phyloP scores from a whole-genome alignment of 2,888 invertebrate species.

The Tipula unca region DNA sequence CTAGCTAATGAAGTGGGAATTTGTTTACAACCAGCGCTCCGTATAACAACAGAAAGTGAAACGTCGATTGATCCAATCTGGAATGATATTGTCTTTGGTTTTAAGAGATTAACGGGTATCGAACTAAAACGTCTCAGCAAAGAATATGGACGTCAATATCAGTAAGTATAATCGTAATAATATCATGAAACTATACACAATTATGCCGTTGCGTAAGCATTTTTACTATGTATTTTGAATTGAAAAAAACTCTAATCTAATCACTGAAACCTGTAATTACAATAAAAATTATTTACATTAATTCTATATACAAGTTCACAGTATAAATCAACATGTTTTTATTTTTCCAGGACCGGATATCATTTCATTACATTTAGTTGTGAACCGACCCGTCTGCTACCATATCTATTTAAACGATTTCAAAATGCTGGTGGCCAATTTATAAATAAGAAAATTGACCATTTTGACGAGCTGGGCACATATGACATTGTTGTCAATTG shows the following conservation, averaged over 20 bases:
- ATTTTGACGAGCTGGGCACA: slow-evolving; percentile 44
- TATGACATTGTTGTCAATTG: slow-evolving; percentile 74
- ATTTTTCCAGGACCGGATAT: slow-evolving; percentile 48
- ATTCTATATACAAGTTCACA: neutral
- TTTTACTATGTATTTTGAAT: neutral
- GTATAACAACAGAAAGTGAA: slow-evolving; percentile 33
- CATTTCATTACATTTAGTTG: slow-evolving; percentile 59
- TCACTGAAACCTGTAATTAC: neutral
- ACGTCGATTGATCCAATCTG: slow-evolving; percentile 37
- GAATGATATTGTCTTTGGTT: slow-evolving; percentile 44
- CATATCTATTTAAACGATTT: slow-evolving; percentile 57
- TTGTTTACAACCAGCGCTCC: slow-evolving; percentile 41
- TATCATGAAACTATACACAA: too few species aligned
- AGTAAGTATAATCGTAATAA: slow-evolving; percentile 32
- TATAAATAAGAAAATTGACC: slow-evolving; percentile 44
- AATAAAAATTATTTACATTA: neutral
- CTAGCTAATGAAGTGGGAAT: slow-evolving; percentile 44
- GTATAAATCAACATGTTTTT: neutral
- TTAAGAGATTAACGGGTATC: slow-evolving; percentile 31
- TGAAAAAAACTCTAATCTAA: neutral
- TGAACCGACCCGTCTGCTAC: slow-evolving; percentile 56
- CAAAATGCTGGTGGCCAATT: slow-evolving; percentile 50
- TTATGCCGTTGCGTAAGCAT: neutral
- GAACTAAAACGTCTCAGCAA: slow-evolving; percentile 37
- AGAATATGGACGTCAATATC: slow-evolving; percentile 38